phyloP scores from a whole-genome alignment of 2,888 invertebrate genomes.

The Aphrophora alni region DNA sequence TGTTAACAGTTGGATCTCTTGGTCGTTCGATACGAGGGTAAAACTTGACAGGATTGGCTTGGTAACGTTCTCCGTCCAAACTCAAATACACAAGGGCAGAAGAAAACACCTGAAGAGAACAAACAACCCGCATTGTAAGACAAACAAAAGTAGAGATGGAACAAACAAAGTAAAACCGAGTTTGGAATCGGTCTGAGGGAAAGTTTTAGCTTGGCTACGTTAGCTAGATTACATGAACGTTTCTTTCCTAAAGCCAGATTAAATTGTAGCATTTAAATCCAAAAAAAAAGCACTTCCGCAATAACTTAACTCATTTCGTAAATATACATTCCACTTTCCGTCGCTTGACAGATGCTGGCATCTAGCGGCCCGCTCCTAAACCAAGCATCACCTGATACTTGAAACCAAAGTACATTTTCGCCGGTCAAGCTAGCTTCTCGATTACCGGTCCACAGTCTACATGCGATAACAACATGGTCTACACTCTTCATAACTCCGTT shows the following conservation, averaged over 20 bases:
- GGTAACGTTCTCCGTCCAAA: conserved; percentile 77
- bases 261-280: no score
- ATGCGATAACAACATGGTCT: no score
- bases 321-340: no score
- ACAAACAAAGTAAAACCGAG: not conserved
- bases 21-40: conserved; percentile 58
- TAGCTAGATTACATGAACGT: not conserved
- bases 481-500: no score
- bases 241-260: not conserved
- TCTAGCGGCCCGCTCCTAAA: no score
- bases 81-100: conserved; percentile 80
- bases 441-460: no score
- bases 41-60: conserved; percentile 68
- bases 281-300: no score
- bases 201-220: not conserved
- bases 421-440: no score
- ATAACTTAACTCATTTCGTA: no score
- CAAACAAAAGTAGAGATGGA: not conserved
- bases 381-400: no score
- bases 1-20: conserved; percentile 59
- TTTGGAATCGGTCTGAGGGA: not conserved
- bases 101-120: conserved; percentile 70
- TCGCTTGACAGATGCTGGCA: no score
- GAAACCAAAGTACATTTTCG: no score
- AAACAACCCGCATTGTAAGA: conserved; percentile 38